These are phyloP conservation scores for Dolichotis patagonum DNA, from an alignment of 2,113 vertebrate species.

Conservation along the genomic window DNA sequence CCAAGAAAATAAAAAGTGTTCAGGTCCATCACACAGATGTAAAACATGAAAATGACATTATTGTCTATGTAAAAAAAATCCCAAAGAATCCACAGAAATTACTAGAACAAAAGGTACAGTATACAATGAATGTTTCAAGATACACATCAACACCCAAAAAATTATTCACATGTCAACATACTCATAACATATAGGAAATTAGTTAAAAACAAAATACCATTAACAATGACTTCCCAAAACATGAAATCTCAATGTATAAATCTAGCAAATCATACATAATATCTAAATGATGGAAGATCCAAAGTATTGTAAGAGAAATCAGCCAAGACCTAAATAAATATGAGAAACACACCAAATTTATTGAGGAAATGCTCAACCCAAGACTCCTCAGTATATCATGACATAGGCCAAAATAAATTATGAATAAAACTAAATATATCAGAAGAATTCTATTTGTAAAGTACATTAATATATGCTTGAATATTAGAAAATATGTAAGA, in stretches of 20 bases:
- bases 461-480: neutral
- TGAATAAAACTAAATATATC: constrained; percentile 14
- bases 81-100: neutral
- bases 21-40: neutral
- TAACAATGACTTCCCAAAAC: constrained; percentile 9
- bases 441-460: neutral
- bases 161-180: neutral
- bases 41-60: neutral
- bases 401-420: neutral
- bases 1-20: neutral
- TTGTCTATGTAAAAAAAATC: neutral
- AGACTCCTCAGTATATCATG: neutral
- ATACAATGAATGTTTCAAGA: neutral
- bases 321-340: constrained; percentile 34
- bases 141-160: neutral
- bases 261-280: neutral
- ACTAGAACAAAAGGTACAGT: neutral
- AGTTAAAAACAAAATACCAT: constrained; percentile 24
- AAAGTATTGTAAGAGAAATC: constrained; percentile 27
- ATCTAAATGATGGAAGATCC: neutral
- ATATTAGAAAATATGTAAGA: constrained; percentile 29
- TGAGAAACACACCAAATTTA: neutral
- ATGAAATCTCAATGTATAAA: neutral
- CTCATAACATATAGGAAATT: neutral
- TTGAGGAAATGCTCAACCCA: neutral